Percentiles rank a stretch among this genome's conserved stretches.
phyloP scores from a whole-genome alignment of 35 echinoderm and acorn worm species.

The Apostichopus japonicus region DNA sequence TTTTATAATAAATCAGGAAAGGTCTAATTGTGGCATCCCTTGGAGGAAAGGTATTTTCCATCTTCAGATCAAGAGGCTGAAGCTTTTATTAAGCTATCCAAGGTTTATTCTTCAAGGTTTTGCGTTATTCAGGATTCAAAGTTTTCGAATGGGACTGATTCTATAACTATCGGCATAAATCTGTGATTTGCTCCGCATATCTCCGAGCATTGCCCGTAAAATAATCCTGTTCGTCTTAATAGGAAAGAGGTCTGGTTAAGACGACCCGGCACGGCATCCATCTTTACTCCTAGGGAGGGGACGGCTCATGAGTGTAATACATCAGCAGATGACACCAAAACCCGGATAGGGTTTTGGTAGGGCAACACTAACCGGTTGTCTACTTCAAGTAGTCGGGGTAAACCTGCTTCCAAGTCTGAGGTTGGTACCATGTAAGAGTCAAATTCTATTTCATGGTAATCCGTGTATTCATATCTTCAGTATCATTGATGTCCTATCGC shows the following conservation, averaged over 20 bases:
- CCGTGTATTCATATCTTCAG: slow-evolving; percentile 81
- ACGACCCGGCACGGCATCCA: slow-evolving; percentile 81
- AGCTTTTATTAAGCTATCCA: slow-evolving; percentile 76
- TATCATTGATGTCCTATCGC: slow-evolving; percentile 91
- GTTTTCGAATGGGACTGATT: slow-evolving; percentile 52
- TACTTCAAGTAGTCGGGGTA: slow-evolving; percentile 72
- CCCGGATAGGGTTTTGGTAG: slow-evolving; percentile 62
- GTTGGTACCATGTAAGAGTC: slow-evolving; percentile 81
- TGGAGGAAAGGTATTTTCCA: background rate
- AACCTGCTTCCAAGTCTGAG: slow-evolving; percentile 34
- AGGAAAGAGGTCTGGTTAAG: slow-evolving; percentile 67
- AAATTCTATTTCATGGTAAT: slow-evolving; percentile 66
- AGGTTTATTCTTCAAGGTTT: slow-evolving; percentile 61
- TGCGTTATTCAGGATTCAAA: slow-evolving; percentile 64
- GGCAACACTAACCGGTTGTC: slow-evolving; percentile 70
- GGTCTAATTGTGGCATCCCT: slow-evolving; percentile 72
- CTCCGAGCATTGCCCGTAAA: slow-evolving; percentile 91
- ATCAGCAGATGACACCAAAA: slow-evolving; percentile 67
- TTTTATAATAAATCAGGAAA: slow-evolving; percentile 58
- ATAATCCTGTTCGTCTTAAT: slow-evolving; percentile 60
- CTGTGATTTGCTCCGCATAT: slow-evolving; percentile 86
- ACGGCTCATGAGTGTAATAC: slow-evolving; percentile 80
- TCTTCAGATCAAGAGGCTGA: slow-evolving; percentile 85
- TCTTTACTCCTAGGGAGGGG: slow-evolving; percentile 80
- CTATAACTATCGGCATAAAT: slow-evolving; percentile 90